Evolutionary conservation across 2,113 vertebrate species (phyloP).

Genomic region (Talpa occidentalis): DNA sequence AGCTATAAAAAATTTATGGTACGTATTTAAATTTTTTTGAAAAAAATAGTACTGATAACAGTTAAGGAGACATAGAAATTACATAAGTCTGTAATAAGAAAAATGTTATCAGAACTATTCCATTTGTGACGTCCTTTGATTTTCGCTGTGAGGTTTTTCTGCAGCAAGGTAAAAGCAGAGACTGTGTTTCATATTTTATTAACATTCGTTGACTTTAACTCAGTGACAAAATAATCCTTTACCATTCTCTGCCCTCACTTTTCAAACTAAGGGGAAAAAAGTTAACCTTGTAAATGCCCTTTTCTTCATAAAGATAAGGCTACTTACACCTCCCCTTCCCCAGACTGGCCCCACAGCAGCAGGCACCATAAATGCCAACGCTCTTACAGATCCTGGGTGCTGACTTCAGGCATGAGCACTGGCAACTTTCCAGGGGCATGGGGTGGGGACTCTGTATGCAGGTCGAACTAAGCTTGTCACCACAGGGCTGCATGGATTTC

Average conservation of each 20-base stretch:
- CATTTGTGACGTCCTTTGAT: neutral
- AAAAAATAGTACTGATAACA: neutral
- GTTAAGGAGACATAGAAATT: neutral
- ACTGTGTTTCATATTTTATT: neutral
- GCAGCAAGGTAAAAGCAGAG: neutral
- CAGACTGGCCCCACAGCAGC: neutral
- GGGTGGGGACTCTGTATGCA: neutral
- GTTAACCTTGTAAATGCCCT: neutral
- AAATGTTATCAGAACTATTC: neutral
- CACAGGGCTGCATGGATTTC: rapidly evolving
- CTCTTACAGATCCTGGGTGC: neutral
- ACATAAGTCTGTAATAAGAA: neutral
- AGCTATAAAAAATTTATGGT: slow-evolving; percentile 52
- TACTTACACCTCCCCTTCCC: neutral
- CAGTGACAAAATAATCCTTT: slow-evolving; percentile 3
- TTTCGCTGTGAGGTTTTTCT: neutral
- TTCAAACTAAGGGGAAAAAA: neutral
- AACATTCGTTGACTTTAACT: slow-evolving; percentile 36
- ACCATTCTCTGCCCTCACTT: neutral
- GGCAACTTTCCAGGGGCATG: neutral
- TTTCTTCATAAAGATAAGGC: neutral
- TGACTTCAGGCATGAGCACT: neutral
- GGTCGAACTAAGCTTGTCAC: neutral
- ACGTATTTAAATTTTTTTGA: slow-evolving; percentile 51
- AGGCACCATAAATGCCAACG: neutral